Conservation (phyloP, 2,888 invertebrate genomes). For the Pegoplata infirma region DNA sequence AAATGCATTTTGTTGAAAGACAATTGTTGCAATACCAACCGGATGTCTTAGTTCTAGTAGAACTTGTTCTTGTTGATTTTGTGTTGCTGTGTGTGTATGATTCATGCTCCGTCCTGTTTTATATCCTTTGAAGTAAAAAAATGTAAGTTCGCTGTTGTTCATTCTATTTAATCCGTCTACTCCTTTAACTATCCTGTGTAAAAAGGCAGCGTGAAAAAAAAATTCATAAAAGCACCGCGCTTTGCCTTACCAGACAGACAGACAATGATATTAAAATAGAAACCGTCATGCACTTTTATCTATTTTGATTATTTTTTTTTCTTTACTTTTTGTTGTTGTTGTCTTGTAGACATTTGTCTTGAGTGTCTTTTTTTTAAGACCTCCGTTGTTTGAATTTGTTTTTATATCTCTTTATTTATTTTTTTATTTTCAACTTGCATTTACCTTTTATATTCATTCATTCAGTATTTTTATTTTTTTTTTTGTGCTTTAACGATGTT, state of each 20-base stretch:
- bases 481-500: slow-evolving; percentile 16
- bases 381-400: slow-evolving; percentile 26
- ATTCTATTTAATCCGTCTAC: slow-evolving; percentile 48
- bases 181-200: slow-evolving; percentile 11
- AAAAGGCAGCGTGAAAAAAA: not conserved
- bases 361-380: slow-evolving; percentile 41
- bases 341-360: slow-evolving; percentile 55
- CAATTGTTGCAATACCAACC: slow-evolving; percentile 39
- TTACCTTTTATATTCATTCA: slow-evolving; percentile 25
- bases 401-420: not conserved
- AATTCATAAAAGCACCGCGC: not conserved
- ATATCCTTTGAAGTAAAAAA: too few species aligned
- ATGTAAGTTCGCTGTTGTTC: slow-evolving; percentile 28
- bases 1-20: slow-evolving; percentile 40
- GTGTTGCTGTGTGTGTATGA: slow-evolving; percentile 4
- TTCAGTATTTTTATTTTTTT: slow-evolving; percentile 21
- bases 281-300: slow-evolving; percentile 52
- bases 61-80: slow-evolving; percentile 26
- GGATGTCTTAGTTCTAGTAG: slow-evolving; percentile 39
- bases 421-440: slow-evolving; percentile 19
- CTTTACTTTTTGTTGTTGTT: slow-evolving; percentile 2
- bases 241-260: slow-evolving; percentile 43
- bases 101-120: too few species aligned
- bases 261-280: slow-evolving; percentile 31
- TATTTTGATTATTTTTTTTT: slow-evolving; percentile 26